phyloP scores from a whole-genome alignment of 2,888 invertebrate species.

The Drosophila macrospina region DNA sequence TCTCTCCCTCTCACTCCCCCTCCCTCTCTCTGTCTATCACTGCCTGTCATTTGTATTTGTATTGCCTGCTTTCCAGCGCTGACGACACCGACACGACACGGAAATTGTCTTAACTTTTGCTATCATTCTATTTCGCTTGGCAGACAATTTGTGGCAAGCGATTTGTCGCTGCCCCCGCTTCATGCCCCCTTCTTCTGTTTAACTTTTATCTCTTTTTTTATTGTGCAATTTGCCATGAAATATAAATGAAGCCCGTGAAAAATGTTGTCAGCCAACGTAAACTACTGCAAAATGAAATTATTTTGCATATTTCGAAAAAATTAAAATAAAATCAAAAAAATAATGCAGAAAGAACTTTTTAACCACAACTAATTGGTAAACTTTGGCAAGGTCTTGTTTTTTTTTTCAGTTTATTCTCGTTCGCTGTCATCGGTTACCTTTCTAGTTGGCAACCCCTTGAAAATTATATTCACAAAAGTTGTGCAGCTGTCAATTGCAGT shows the following conservation, averaged over 20 bases:
- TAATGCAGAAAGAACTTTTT: constrained; percentile 33
- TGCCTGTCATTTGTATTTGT: constrained; percentile 35
- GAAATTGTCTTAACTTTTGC: constrained; percentile 65
- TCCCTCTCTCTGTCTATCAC: not conserved
- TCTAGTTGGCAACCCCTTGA: constrained; percentile 11
- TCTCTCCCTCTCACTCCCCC: not conserved
- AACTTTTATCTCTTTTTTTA: constrained; percentile 2
- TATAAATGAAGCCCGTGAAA: constrained; percentile 30
- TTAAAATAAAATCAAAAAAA: not conserved
- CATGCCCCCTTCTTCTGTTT: constrained; percentile 2
- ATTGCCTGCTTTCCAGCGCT: constrained; percentile 49
- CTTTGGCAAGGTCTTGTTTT: constrained; percentile 39
- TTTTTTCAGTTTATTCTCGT: constrained; percentile 26
- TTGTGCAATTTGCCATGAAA: constrained; percentile 61
- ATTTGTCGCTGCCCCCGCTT: constrained; percentile 8
- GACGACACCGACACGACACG: constrained; percentile 29
- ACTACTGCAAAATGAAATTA: constrained; percentile 60
- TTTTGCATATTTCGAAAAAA: constrained; percentile 27
- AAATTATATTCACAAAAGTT: constrained; percentile 59
- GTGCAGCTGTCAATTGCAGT: constrained; percentile 30
- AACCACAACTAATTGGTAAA: constrained; percentile 56
- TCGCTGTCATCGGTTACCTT: not conserved
- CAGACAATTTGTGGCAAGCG: constrained; percentile 48
- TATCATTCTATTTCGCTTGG: constrained; percentile 35
- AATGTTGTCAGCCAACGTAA: constrained; percentile 21